Evolutionary conservation across 2,888 invertebrate genomes (phyloP).

Genomic region (Synanthedon formicaeformis): DNA sequence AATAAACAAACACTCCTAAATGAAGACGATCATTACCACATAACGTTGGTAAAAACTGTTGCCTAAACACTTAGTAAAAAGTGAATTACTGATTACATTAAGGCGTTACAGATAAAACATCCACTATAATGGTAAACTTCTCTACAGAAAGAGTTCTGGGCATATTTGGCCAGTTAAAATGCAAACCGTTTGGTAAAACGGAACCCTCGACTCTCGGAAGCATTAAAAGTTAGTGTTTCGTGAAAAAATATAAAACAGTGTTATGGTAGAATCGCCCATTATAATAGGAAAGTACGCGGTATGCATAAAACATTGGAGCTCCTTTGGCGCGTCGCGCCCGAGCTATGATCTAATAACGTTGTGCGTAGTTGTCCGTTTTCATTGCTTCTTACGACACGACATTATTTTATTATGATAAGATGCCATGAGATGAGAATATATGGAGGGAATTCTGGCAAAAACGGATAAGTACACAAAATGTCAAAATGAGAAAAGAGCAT

Average conservation of each 20-base stretch:
- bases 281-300: constrained; percentile 22
- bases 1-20: too few relatives aligned
- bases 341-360: constrained; percentile 59
- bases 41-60: too few relatives aligned
- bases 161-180: not conserved
- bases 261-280: constrained; percentile 4
- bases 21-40: too few relatives aligned
- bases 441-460: too few relatives aligned
- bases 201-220: not conserved
- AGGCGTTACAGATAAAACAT: too few relatives aligned
- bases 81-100: too few relatives aligned
- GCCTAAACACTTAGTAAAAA: too few relatives aligned
- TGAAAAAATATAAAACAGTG: not conserved
- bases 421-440: too few relatives aligned
- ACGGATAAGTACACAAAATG: too few relatives aligned
- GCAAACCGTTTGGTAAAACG: not conserved
- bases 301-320: constrained; percentile 44
- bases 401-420: not conserved
- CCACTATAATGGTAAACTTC: too few relatives aligned
- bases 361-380: constrained; percentile 35
- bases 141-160: too few relatives aligned
- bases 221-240: not conserved
- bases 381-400: constrained; percentile 15
- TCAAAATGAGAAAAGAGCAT: too few relatives aligned
- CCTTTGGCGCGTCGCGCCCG: constrained; percentile 38